These are phyloP conservation scores for Phaethon lepturus DNA, from an alignment of 2,113 vertebrate genomes.

Conservation along the genomic window DNA sequence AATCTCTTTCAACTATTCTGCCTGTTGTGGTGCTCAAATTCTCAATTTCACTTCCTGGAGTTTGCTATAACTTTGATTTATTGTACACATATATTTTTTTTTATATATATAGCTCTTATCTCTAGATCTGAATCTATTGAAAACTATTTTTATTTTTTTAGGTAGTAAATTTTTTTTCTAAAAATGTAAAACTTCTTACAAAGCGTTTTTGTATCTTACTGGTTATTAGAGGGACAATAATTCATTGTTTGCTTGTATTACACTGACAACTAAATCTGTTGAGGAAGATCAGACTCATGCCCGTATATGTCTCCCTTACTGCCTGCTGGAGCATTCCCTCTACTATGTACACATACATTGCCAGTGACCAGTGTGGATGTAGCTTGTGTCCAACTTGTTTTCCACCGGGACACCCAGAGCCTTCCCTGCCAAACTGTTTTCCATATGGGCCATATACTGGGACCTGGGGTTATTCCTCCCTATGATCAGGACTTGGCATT, in stretches of 20 bases:
- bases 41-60: background rate
- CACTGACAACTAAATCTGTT: background rate
- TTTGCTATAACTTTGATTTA: background rate
- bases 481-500: background rate
- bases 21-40: background rate
- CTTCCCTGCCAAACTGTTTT: background rate
- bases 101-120: fast-evolving
- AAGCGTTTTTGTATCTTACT: background rate
- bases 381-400: fast-evolving
- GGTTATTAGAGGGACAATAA: background rate
- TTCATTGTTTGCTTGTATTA: background rate
- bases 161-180: fast-evolving
- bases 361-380: background rate
- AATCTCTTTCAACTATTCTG: background rate
- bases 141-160: background rate
- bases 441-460: too few species aligned
- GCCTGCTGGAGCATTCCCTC: background rate
- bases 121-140: background rate
- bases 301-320: background rate
- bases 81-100: background rate
- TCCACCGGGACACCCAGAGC: background rate
- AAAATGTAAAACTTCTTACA: background rate
- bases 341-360: background rate
- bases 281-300: background rate
- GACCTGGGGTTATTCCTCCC: background rate